Conservation (phyloP, 2,888 invertebrate genomes). For the Lasius fuliginosus region DNA sequence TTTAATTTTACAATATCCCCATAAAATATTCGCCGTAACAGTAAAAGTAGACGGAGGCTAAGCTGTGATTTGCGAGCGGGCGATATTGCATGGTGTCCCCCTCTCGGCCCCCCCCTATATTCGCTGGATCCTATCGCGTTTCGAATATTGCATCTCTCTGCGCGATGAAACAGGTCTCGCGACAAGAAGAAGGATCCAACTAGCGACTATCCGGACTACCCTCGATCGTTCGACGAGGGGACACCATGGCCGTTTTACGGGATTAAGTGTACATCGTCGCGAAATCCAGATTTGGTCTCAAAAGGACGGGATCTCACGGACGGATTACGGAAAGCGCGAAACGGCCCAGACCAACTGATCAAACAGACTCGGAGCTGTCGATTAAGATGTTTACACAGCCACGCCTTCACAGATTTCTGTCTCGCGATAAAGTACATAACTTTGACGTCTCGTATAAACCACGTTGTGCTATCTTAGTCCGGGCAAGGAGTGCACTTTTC, state of each 20-base stretch:
- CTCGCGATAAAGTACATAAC: conserved; percentile 43
- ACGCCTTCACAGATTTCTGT: conserved; percentile 53
- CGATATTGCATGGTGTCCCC: conserved; percentile 76
- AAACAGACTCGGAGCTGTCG: conserved; percentile 68
- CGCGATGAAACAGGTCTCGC: conserved; percentile 43
- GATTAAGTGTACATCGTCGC: conserved; percentile 43
- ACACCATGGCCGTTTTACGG: conserved; percentile 49
- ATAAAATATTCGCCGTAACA: conserved; percentile 84
- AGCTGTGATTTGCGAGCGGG: conserved; percentile 84
- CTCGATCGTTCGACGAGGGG: conserved; percentile 21
- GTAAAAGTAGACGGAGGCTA: conserved; percentile 82
- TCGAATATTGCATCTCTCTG: conserved; percentile 40
- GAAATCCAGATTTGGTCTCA: conserved; percentile 57
- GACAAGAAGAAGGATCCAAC: conserved; percentile 26
- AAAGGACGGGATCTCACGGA: conserved; percentile 62
- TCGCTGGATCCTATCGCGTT: background rate
- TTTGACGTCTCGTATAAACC: conserved; percentile 20
- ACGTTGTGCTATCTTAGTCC: conserved; percentile 22
- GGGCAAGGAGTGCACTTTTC: conserved; percentile 1
- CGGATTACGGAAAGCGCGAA: conserved; percentile 68
- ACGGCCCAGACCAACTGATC: conserved; percentile 66
- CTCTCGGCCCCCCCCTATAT: conserved; percentile 17
- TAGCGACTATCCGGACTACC: conserved; percentile 14
- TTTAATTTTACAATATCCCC: conserved; percentile 85
- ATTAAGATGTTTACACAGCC: conserved; percentile 68